Evolutionary conservation across 2,888 invertebrate species (phyloP).

Genomic region (Cephus spinipes): DNA sequence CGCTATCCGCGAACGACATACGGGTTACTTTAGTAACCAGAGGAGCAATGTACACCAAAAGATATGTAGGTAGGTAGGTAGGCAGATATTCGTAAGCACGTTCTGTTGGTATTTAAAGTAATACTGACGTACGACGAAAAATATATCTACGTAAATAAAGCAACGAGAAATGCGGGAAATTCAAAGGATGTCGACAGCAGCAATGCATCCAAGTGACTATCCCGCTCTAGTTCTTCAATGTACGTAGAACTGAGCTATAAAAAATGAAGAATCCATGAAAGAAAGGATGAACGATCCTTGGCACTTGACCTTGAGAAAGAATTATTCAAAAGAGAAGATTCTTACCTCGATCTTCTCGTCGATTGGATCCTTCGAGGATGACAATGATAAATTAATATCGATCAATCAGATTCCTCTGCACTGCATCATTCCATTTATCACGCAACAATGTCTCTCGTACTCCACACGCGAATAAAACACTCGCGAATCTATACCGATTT

Average conservation of each 20-base stretch:
- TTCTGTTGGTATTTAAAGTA: background rate
- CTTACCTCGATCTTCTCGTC: constrained; percentile 43
- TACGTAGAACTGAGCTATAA: background rate
- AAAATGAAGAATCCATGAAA: background rate
- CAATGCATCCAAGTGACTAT: background rate
- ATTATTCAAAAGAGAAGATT: constrained; percentile 4
- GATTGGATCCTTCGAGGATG: constrained; percentile 29
- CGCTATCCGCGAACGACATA: constrained; percentile 62
- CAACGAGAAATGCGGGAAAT: background rate
- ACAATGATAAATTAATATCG: constrained; percentile 19
- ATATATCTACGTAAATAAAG: background rate
- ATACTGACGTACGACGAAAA: background rate
- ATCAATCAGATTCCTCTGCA: constrained; percentile 29
- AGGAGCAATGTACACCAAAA: constrained; percentile 1
- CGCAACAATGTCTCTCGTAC: constrained; percentile 23
- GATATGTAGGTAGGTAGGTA: background rate
- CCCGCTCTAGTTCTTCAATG: background rate
- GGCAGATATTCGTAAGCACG: background rate
- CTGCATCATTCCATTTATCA: constrained; percentile 34
- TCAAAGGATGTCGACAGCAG: background rate
- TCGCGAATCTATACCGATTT: background rate
- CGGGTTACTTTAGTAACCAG: constrained; percentile 49
- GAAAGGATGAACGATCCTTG: background rate
- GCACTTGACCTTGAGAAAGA: constrained; percentile 22
- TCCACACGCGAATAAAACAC: background rate